Percentiles rank a stretch among this genome's conserved stretches.
Evolutionary conservation across 1,140 invertebrate species (phyloP).

Genomic region (Hyphantria cunea): DNA sequence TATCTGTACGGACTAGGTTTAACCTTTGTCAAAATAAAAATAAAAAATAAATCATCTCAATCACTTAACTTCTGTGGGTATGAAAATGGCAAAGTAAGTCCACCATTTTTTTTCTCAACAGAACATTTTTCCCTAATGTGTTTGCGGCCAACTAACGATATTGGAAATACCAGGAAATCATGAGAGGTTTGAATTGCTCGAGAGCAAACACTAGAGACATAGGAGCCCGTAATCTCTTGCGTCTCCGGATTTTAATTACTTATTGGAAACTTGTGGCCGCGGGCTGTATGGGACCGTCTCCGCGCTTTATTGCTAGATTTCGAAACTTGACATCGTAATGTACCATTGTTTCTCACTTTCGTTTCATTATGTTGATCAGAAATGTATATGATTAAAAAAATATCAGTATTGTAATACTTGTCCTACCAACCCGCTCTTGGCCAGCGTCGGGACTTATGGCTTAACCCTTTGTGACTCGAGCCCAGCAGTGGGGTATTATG

Average conservation of each 20-base stretch:
- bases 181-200: constrained; percentile 59
- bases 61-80: too few relatives aligned
- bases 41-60: background rate
- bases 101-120: background rate
- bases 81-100: too few relatives aligned
- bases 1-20: background rate
- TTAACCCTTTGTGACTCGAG: too few relatives aligned
- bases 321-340: constrained; percentile 38
- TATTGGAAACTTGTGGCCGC: constrained; percentile 80
- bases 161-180: constrained; percentile 57
- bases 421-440: too few relatives aligned
- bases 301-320: constrained; percentile 71
- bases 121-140: constrained; percentile 35
- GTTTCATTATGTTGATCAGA: background rate
- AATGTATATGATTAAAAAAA: too few relatives aligned
- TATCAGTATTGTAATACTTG: too few relatives aligned
- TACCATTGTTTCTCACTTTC: constrained; percentile 35
- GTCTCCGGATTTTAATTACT: constrained; percentile 79
- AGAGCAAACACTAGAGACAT: constrained; percentile 65
- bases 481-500: too few relatives aligned
- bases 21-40: background rate
- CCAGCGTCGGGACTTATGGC: too few relatives aligned
- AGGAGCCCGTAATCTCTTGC: constrained; percentile 61
- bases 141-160: constrained; percentile 25
- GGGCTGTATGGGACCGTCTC: constrained; percentile 70